These are phyloP conservation scores for Lasioglossum marginatum DNA, from an alignment of 2,888 invertebrate species.

Conservation along the genomic window DNA sequence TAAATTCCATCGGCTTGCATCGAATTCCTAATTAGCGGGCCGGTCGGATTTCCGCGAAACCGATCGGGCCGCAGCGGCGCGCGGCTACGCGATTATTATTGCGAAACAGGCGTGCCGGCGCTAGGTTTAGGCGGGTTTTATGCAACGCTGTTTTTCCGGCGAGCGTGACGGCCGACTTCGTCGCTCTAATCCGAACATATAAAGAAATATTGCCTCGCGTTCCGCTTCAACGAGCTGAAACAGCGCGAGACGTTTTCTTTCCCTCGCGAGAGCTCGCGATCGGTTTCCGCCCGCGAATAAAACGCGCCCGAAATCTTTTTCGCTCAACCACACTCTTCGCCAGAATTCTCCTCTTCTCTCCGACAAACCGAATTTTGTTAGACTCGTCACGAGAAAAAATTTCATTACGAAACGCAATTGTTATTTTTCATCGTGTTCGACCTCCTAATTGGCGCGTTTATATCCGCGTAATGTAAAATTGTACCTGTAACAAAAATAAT, in stretches of 20 bases:
- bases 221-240: conserved; percentile 57
- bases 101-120: conserved; percentile 13
- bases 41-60: conserved; percentile 6
- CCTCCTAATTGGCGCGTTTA: not conserved
- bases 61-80: not conserved
- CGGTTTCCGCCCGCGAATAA: conserved; percentile 31
- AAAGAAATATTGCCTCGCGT: conserved; percentile 54
- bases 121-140: conserved; percentile 17
- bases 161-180: conserved; percentile 1
- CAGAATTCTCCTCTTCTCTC: not conserved
- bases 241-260: conserved; percentile 25
- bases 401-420: not conserved
- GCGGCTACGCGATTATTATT: not conserved
- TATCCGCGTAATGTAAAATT: not conserved
- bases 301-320: conserved; percentile 21
- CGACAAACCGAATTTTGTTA: not conserved
- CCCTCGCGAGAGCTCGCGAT: conserved; percentile 38
- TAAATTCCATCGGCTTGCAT: conserved; percentile 2
- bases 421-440: not conserved
- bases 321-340: not conserved
- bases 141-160: not conserved
- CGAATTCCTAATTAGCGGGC: conserved; percentile 13
- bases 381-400: not conserved
- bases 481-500: not conserved
- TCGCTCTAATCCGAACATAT: conserved; percentile 43